phyloP scores from a whole-genome alignment of 2,113 vertebrate species.

The Menidia beryllina region DNA sequence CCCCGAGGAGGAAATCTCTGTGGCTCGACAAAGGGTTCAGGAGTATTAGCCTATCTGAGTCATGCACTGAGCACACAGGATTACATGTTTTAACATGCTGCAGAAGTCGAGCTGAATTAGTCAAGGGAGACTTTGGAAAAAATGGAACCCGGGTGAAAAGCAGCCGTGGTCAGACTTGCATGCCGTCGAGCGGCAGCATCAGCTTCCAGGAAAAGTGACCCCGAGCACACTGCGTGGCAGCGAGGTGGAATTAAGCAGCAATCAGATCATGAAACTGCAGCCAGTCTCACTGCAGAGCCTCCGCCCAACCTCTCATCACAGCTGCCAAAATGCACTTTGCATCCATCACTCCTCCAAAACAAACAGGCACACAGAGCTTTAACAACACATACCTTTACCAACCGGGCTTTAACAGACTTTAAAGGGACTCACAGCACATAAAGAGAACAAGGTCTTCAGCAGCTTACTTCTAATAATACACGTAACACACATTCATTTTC shows the following conservation, averaged over 20 bases:
- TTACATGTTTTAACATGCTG: constrained; percentile 56
- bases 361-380: neutral
- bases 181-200: neutral
- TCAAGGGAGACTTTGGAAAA: constrained; percentile 4
- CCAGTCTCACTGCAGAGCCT: neutral
- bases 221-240: neutral
- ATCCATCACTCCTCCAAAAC: neutral
- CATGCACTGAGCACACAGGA: constrained; percentile 25
- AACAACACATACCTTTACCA: neutral
- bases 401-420: neutral
- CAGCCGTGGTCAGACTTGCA: neutral
- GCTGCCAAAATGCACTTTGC: neutral
- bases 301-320: neutral
- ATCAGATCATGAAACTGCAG: neutral
- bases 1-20: neutral
- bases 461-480: neutral
- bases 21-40: constrained; percentile 12
- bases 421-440: too few relatives aligned
- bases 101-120: constrained; percentile 7
- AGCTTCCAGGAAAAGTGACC: neutral
- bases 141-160: constrained; percentile 3
- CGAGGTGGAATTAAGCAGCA: neutral
- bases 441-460: neutral
- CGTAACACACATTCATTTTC: neutral
- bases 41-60: constrained; percentile 20